These are phyloP conservation scores for Gymnogyps californianus DNA, from an alignment of 2,113 vertebrate species.

Conservation along the genomic window DNA sequence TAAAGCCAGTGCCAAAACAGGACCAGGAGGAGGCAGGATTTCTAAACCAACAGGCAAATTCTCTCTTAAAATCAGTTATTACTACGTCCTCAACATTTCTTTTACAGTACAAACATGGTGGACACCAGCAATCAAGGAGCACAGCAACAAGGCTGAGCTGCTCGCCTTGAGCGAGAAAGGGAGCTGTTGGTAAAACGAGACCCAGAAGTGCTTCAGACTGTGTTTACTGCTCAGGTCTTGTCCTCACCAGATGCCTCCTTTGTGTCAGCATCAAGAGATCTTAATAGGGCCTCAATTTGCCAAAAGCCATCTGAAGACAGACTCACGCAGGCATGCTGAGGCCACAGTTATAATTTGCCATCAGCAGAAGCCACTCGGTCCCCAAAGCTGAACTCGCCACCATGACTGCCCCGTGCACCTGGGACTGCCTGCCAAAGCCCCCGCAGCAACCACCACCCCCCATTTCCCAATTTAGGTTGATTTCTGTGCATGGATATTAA, in stretches of 20 bases:
- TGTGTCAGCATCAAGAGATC: not conserved
- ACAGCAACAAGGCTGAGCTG: not conserved
- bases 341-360: not conserved
- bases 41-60: not conserved
- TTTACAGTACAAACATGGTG: not conserved
- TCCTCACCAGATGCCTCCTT: not conserved
- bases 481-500: not conserved
- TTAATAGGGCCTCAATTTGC: not conserved
- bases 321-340: not conserved
- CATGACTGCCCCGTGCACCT: not conserved
- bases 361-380: not conserved
- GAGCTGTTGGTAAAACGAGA: not conserved
- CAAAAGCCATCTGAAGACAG: not conserved
- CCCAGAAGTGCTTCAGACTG: not conserved
- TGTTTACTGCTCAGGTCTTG: not conserved
- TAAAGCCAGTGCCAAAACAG: not conserved
- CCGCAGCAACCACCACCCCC: not conserved
- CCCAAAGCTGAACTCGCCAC: not conserved
- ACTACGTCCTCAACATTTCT: not conserved
- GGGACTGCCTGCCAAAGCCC: not conserved
- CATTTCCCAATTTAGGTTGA: not conserved
- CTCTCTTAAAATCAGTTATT: not conserved
- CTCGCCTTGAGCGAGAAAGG: not conserved
- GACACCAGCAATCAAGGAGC: not conserved
- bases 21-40: not conserved